A percentile compares a stretch with the other conserved stretches of the same genome.
Evolutionary conservation across 2,888 invertebrate species (phyloP).

Genomic region (Polyommatus icarus): DNA sequence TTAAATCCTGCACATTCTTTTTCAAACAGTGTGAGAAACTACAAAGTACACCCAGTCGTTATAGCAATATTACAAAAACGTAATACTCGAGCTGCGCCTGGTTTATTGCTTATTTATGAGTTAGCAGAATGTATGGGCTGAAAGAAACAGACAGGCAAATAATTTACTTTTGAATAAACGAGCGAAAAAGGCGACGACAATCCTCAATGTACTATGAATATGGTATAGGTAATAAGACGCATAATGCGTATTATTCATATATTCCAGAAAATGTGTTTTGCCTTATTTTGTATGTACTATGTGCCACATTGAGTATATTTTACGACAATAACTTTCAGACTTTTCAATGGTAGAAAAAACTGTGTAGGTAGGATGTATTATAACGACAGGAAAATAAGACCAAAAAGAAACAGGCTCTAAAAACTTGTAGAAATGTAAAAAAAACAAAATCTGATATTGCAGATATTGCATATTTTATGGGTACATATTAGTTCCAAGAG

Average conservation of each 20-base stretch:
- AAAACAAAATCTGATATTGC: background rate
- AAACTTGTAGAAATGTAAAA: background rate
- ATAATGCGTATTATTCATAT: background rate
- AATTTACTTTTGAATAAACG: constrained; percentile 28
- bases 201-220: background rate
- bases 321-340: background rate
- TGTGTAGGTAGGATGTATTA: background rate
- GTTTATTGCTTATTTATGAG: constrained; percentile 70
- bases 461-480: background rate
- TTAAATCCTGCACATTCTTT: constrained; percentile 26
- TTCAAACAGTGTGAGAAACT: constrained; percentile 30
- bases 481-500: background rate
- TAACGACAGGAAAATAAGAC: background rate
- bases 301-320: background rate
- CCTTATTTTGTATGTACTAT: no score
- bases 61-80: constrained; percentile 28
- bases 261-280: background rate
- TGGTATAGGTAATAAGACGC: background rate
- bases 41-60: constrained; percentile 27
- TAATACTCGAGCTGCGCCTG: constrained; percentile 55
- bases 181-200: background rate
- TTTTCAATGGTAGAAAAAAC: background rate
- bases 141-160: constrained; percentile 49
- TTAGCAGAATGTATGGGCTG: constrained; percentile 69
- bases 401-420: background rate